Percentiles rank a stretch among this genome's conserved stretches.
Evolutionary conservation across 2,113 vertebrate genomes (phyloP).

Genomic region (Rafetus swinhoei): DNA sequence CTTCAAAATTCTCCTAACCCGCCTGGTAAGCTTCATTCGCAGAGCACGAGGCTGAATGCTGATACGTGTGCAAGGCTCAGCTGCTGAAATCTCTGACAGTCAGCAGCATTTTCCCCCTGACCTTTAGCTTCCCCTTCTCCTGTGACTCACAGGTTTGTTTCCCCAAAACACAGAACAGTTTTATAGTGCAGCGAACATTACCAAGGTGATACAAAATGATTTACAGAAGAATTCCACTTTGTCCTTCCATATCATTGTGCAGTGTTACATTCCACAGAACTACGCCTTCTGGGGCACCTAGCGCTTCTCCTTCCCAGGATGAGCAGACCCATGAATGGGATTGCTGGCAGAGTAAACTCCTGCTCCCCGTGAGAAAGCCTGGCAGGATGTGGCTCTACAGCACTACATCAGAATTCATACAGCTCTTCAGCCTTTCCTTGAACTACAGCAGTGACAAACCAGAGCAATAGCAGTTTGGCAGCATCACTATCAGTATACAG

Average conservation of each 20-base stretch:
- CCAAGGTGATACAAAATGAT: accelerated
- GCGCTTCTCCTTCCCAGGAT: not conserved
- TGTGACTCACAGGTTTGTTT: not conserved
- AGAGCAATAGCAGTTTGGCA: not conserved
- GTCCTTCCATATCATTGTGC: not conserved
- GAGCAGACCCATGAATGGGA: not conserved
- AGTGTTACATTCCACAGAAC: not conserved
- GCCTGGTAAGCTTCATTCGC: not conserved
- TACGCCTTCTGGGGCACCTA: accelerated
- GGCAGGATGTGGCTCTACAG: not conserved
- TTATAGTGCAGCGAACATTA: not conserved
- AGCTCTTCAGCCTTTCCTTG: not conserved
- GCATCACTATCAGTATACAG: not conserved
- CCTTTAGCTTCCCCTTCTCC: not conserved
- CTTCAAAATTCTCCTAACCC: not conserved
- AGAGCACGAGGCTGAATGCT: not conserved
- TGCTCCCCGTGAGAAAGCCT: not conserved
- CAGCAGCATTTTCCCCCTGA: not conserved
- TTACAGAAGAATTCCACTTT: not conserved
- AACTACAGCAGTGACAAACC: not conserved
- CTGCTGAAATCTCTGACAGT: not conserved
- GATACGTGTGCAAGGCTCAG: not conserved
- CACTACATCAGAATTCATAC: not conserved
- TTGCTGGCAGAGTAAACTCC: not conserved
- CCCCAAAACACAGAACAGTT: not conserved